phyloP scores from a whole-genome alignment of 2,888 invertebrate species.

The Nomada lathburiana region DNA sequence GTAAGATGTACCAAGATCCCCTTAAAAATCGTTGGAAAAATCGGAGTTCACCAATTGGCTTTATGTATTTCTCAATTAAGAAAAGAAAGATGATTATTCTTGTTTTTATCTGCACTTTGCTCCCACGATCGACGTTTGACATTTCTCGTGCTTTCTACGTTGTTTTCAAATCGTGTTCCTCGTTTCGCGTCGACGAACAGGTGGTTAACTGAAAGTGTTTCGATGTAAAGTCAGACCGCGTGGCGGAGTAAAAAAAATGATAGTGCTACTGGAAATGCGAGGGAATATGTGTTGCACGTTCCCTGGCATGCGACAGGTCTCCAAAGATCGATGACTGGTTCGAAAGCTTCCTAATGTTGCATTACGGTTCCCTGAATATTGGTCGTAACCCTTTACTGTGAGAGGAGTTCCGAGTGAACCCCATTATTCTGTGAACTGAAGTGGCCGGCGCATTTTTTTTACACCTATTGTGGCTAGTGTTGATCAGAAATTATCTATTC shows the following conservation, averaged over 20 bases:
- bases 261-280: neutral
- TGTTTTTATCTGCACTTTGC: neutral
- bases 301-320: neutral
- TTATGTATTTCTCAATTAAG: no score
- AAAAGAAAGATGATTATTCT: no score
- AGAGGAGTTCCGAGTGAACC: no score
- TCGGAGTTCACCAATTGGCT: no score
- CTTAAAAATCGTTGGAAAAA: no score
- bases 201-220: slow-evolving; percentile 26
- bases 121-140: neutral
- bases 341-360: neutral
- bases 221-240: neutral
- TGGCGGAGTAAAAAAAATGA: slow-evolving; percentile 2
- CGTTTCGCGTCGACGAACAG: neutral
- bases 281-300: slow-evolving; percentile 12
- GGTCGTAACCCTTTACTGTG: neutral
- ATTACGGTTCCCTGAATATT: neutral
- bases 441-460: no score
- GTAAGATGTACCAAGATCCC: neutral
- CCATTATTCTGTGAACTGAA: no score
- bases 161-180: neutral
- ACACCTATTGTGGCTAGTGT: no score
- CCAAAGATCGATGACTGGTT: slow-evolving; percentile 12
- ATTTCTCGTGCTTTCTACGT: neutral
- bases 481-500: no score